Conservation (phyloP, 2,888 invertebrate genomes). For the Agonopterix subpropinquella region DNA sequence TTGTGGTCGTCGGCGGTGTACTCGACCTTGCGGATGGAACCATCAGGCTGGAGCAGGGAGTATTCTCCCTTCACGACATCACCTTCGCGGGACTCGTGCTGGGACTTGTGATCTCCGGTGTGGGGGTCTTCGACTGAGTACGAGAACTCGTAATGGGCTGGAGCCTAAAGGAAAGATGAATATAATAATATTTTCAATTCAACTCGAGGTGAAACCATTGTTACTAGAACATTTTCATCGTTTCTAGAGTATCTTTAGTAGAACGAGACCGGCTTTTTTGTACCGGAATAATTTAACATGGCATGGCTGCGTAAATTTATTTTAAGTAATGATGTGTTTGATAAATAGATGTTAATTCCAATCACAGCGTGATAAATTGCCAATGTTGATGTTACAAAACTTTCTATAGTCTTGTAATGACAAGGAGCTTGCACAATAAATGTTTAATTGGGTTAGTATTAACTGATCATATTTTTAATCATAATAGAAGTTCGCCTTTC, state of each 20-base stretch:
- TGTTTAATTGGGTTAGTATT: slow-evolving; percentile 60
- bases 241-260: too few relatives aligned
- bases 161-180: slow-evolving; percentile 36
- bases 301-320: slow-evolving; percentile 9
- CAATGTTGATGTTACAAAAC: slow-evolving; percentile 47
- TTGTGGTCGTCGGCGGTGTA: slow-evolving; percentile 74
- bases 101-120: slow-evolving; percentile 74
- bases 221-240: too few relatives aligned
- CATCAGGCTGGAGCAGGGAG: slow-evolving; percentile 72
- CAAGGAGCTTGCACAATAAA: slow-evolving; percentile 58
- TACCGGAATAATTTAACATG: slow-evolving; percentile 1
- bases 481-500: slow-evolving; percentile 53
- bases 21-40: slow-evolving; percentile 70
- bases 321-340: slow-evolving; percentile 44
- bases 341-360: slow-evolving; percentile 49
- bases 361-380: slow-evolving; percentile 53
- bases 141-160: slow-evolving; percentile 74
- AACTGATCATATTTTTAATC: slow-evolving; percentile 61
- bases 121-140: slow-evolving; percentile 76
- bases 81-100: slow-evolving; percentile 64
- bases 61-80: slow-evolving; percentile 71
- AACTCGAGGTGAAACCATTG: too few relatives aligned
- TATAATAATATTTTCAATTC: too few relatives aligned
- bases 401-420: slow-evolving; percentile 44
- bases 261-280: background rate